Evolutionary conservation across 2,113 vertebrate species (phyloP), one percentile per base, ranked within the genome.

Genomic region (Chlorodrepanis virens): DNA sequence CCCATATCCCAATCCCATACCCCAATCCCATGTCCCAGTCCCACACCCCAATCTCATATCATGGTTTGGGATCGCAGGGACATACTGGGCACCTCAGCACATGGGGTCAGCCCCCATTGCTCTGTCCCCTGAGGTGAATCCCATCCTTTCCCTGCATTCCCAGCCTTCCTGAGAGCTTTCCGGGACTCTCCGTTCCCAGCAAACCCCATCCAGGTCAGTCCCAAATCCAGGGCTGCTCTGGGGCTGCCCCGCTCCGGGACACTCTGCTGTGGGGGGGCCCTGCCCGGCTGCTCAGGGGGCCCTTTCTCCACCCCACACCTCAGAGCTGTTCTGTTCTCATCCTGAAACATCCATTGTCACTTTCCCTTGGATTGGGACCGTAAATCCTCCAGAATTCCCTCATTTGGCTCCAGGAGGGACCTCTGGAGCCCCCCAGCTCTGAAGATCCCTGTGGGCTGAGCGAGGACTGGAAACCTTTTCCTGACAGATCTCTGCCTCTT

Each of bases 191-290:
- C 70, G 12, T 18, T 47, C 45, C 45, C 45, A 47, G 22, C 45
- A 47, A 23, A 35, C 45, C 39, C 24, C 49, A 25, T 9, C 49
- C 71, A 59, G 67, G 28, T 4, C 11, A 68, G 45, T 5, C 28
- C 25, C 0, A 0, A 2, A 20, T 23, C 31, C 44, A 1, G 40
- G 27, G 21, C 22, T 22, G 4, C 25, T 10, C 47, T 2, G 24
- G 52, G 40, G 45, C 27, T 25, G 33, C 21, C 6, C 29, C 14
- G 6, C 45, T 44, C 39, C 2, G 23, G 19, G 37, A 18, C 42
- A 0, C 54, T 9, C 13, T 0, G 5, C 1, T n/a, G 5, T 14
- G 29, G 49, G 25, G 49, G 54, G 29, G 49, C 49, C 25, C 19
- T 1, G 1, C 27, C 35, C 14, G 35, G 59, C 29, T 82, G 79